A percentile compares a stretch with the other conserved stretches of the same genome.
These are phyloP conservation scores for Motacilla alba DNA, from an alignment of 2,113 vertebrate genomes.

Conservation along the genomic window DNA sequence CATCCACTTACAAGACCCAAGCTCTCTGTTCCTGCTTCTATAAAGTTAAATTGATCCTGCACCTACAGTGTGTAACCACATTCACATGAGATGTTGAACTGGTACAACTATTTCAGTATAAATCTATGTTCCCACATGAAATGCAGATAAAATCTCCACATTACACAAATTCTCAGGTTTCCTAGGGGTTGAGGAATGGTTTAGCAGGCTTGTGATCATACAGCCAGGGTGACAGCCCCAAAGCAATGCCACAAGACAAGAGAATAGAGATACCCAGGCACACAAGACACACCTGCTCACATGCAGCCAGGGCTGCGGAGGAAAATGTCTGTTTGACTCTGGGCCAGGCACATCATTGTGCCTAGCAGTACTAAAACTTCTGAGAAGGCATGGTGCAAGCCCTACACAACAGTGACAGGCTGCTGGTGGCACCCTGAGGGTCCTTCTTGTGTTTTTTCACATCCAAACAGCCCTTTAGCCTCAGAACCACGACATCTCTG, in stretches of 20 bases:
- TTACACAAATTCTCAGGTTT: not conserved
- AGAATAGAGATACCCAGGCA: not conserved
- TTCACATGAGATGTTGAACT: fast-evolving
- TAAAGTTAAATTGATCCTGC: not conserved
- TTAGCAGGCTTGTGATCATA: not conserved
- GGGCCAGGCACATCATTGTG: fast-evolving
- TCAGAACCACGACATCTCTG: not conserved
- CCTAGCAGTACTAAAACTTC: not conserved
- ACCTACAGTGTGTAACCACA: not conserved
- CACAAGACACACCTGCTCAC: fast-evolving
- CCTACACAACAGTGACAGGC: not conserved
- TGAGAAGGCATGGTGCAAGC: not conserved
- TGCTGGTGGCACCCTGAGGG: not conserved
- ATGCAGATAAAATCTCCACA: not conserved
- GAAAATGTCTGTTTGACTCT: not conserved
- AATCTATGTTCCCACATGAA: not conserved
- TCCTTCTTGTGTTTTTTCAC: not conserved
- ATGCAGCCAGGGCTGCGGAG: not conserved
- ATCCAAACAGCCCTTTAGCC: not conserved
- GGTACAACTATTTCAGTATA: not conserved
- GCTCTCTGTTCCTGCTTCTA: not conserved
- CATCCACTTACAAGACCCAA: not conserved
- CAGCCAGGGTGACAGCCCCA: not conserved
- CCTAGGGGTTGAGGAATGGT: not conserved
- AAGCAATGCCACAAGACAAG: not conserved